Evolutionary conservation across 35 echinoderm and acorn worm species (phyloP), one percentile per base, ranked within the genome.

Genomic region (Ophioderma brevispina): DNA sequence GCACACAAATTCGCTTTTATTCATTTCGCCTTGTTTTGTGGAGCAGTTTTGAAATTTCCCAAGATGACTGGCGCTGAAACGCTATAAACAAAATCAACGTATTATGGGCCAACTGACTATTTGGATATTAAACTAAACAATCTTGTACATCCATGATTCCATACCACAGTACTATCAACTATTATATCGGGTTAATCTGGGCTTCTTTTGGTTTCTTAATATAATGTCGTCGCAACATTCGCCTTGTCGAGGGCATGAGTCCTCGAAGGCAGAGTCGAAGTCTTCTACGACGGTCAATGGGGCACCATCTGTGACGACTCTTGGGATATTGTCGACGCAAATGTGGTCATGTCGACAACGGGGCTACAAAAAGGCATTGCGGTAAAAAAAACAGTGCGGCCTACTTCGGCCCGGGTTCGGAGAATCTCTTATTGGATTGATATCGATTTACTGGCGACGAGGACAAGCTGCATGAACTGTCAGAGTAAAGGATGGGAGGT

Each of bases 391-490:
- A 46, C 4, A 46, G 41, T 46, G 41, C 41, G 41, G 41, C 41
- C 4, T 46, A 46, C 41, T 46, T 46, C 17, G 41, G 41, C 41
- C 41, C 4, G 37, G 93, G 90, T 10, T 39, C 59, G 37, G 87
- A 90, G 38, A 17, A 31, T 31, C 89, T 99, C 13, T 56, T 91
- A 37, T 31, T 99, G 35, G 97, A 99, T n/a, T 46, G 82, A 93
- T 42, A 78, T 99, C 0, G 37, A 89, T 99, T 93, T 41, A 84
- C 32, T 32, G 96, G 96, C 6, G 76, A 79, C 36, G 96, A 98
- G 42, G 55, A 70, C 52, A 15, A 86, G 76, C 25, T 33, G 92
- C 19, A 83, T 82, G 23, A 87, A 92, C 38, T 99, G 97, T 75
- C 43, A 76, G 21, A 49, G 81, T 19, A 36, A 31, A 14, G 87